Evolutionary conservation across 1,140 invertebrate genomes (phyloP).

Genomic region (Drosophila grimshawi): DNA sequence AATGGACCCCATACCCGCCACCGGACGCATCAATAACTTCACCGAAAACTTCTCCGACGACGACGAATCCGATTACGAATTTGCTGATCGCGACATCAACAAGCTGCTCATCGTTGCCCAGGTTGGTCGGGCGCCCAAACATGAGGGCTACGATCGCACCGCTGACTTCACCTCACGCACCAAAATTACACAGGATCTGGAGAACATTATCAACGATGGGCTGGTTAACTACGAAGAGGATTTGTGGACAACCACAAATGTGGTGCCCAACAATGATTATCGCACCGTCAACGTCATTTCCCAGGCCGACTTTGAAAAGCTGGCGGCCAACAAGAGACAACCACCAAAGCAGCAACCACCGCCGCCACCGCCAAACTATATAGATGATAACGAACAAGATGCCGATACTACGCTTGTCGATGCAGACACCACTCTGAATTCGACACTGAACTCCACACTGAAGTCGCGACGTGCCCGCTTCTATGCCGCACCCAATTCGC

Average conservation of each 20-base stretch:
- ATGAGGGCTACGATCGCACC: conserved; percentile 95
- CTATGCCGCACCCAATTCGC: conserved; percentile 97
- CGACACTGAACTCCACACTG: conserved; percentile 62
- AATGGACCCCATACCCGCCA: conserved; percentile 88
- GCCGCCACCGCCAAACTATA: conserved; percentile 87
- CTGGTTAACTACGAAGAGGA: conserved; percentile 97
- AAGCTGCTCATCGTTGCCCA: conserved; percentile 98
- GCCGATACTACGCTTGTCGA: conserved; percentile 62
- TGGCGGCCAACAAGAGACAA: conserved; percentile 86
- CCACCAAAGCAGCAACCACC: conserved; percentile 88
- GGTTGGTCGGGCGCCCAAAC: conserved; percentile 89
- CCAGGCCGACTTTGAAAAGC: conserved; percentile 94
- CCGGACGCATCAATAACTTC: conserved; percentile 92
- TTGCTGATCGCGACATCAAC: conserved; percentile 96
- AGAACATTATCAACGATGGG: conserved; percentile 97
- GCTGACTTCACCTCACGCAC: conserved; percentile 93
- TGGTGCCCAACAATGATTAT: conserved; percentile 87
- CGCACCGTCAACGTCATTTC: conserved; percentile 96
- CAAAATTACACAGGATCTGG: conserved; percentile 97
- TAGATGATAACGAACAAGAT: conserved; percentile 67
- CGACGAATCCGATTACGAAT: conserved; percentile 94
- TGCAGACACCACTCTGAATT: conserved; percentile 73
- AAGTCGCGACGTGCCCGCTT: conserved; percentile 88
- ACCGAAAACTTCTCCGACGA: conserved; percentile 89
- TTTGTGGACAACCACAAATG: conserved; percentile 87